Percentiles rank a stretch among this genome's conserved stretches.
phyloP scores from a whole-genome alignment of 1,140 invertebrate genomes.

The Calephelis virginiensis region DNA sequence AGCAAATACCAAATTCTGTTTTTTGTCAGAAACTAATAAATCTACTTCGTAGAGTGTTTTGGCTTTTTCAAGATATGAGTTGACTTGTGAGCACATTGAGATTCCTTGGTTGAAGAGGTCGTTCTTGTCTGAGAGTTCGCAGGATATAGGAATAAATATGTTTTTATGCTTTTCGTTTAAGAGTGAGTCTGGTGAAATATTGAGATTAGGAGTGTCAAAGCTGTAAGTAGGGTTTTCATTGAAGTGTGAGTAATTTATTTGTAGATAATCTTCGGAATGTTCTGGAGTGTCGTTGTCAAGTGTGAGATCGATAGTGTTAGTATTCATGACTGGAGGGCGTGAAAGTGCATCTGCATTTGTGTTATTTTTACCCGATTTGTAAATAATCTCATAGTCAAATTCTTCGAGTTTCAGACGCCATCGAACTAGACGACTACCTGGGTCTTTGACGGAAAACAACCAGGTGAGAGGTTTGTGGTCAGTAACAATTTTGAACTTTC shows the following conservation, averaged over 20 bases:
- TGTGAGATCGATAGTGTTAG: conserved; percentile 25
- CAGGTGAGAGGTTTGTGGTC: conserved; percentile 6
- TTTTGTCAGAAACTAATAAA: conserved; percentile 27
- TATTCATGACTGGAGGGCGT: conserved; percentile 29
- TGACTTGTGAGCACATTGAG: conserved; percentile 23
- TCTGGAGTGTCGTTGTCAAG: conserved; percentile 3
- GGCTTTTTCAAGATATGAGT: conserved; percentile 26
- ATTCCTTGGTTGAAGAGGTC: conserved; percentile 30
- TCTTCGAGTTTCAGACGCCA: conserved; percentile 77
- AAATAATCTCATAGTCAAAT: conserved; percentile 60
- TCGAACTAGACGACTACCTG: conserved; percentile 51
- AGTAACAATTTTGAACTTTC: conserved; percentile 4
- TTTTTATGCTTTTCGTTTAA: conserved; percentile 32
- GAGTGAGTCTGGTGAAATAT: conserved; percentile 28
- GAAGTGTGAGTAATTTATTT: conserved; percentile 29
- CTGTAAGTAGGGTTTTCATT: conserved; percentile 11
- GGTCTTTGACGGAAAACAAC: conserved; percentile 5
- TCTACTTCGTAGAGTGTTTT: conserved; percentile 33
- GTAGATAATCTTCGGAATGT: conserved; percentile 27
- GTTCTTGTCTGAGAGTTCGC: conserved; percentile 29
- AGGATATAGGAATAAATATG: conserved; percentile 32
- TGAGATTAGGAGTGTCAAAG: conserved; percentile 22
- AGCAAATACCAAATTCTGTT: conserved; percentile 33
- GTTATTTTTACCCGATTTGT: conserved; percentile 62
- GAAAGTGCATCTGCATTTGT: conserved; percentile 30